A percentile compares a stretch with the other conserved stretches of the same genome.
These are phyloP conservation scores for Fragum sueziense DNA, from an alignment of 2,888 invertebrate species.

Conservation along the genomic window DNA sequence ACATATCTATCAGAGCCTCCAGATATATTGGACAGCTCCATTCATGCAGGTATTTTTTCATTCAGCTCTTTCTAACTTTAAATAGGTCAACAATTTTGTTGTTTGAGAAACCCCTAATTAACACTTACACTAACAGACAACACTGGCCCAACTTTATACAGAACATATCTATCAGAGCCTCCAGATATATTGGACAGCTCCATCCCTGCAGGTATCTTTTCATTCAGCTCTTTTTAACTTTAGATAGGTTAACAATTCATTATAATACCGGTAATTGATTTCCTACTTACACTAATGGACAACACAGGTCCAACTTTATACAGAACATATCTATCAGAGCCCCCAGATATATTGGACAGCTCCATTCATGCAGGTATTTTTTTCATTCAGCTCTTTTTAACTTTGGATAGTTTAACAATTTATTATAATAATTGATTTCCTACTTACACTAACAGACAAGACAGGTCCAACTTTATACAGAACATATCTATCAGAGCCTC, in stretches of 20 bases:
- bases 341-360: constrained; percentile 92
- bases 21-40: constrained; percentile 88
- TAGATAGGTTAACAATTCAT: constrained; percentile 80
- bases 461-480: constrained; percentile 98
- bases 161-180: constrained; percentile 93
- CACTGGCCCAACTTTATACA: constrained; percentile 97
- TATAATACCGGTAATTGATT: too few relatives aligned
- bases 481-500: constrained; percentile 92
- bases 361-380: constrained; percentile 70
- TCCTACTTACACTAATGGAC: constrained; percentile 86
- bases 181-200: constrained; percentile 91
- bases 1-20: constrained; percentile 93
- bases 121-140: constrained; percentile 87
- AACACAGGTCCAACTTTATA: constrained; percentile 96
- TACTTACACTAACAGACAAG: constrained; percentile 87
- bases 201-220: constrained; percentile 70
- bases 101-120: too few relatives aligned
- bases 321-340: constrained; percentile 94
- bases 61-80: constrained; percentile 93
- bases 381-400: constrained; percentile 89
- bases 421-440: constrained; percentile 85
- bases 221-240: constrained; percentile 91
- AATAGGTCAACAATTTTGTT: too few relatives aligned
- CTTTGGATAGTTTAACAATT: too few relatives aligned
- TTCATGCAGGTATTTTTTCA: constrained; percentile 68